These are phyloP conservation scores for Leptothorax acervorum DNA, from an alignment of 2,888 invertebrate species.

Conservation along the genomic window DNA sequence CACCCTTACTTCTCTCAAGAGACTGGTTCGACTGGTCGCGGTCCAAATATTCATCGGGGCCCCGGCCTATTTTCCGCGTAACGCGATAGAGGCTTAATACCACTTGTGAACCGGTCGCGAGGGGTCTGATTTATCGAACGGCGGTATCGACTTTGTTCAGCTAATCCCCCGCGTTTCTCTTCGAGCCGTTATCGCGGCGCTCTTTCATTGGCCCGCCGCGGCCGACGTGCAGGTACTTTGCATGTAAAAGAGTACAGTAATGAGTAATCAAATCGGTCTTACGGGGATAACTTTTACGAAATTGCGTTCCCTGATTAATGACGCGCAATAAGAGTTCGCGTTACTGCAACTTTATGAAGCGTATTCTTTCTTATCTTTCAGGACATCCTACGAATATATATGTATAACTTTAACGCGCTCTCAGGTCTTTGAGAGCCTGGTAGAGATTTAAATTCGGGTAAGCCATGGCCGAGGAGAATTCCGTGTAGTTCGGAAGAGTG, in stretches of 20 bases:
- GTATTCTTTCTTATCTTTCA: neutral
- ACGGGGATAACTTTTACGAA: constrained; percentile 37
- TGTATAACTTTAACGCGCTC: neutral
- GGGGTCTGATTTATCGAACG: constrained; percentile 72
- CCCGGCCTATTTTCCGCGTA: constrained; percentile 75
- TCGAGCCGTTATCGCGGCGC: constrained; percentile 30
- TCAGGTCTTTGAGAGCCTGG: neutral
- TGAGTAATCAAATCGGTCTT: constrained; percentile 60
- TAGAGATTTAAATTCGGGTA: constrained; percentile 65
- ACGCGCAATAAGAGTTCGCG: neutral
- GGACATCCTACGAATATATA: neutral
- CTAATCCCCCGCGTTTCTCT: constrained; percentile 62
- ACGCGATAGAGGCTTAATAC: constrained; percentile 73
- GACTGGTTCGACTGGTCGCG: constrained; percentile 77
- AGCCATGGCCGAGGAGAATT: constrained; percentile 63
- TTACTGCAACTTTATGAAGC: constrained; percentile 1
- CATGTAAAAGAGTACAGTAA: constrained; percentile 58
- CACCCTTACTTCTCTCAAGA: constrained; percentile 63
- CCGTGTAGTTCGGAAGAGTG: constrained; percentile 75
- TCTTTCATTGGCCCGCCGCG: constrained; percentile 67
- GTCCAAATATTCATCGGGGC: constrained; percentile 72
- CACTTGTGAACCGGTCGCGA: constrained; percentile 69
- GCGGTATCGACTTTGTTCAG: constrained; percentile 73
- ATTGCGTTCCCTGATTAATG: constrained; percentile 20
- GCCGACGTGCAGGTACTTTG: constrained; percentile 58